Conservation (phyloP, 2,888 invertebrate genomes). For the Dendrolimus houi region DNA sequence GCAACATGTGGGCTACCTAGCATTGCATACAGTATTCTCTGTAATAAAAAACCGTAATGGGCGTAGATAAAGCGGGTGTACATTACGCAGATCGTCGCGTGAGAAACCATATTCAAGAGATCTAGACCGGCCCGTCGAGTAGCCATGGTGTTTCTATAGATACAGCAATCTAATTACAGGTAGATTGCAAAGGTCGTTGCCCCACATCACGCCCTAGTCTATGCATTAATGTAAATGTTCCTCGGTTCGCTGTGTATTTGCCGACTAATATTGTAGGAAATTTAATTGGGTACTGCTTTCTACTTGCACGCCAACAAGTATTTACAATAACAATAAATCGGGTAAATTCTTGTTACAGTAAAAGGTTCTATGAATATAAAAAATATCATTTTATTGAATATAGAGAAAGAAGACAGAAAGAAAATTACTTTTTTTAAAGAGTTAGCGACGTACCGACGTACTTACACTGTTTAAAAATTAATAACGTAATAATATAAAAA, state of each 20-base stretch:
- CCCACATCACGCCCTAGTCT: constrained; percentile 27
- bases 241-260: background rate
- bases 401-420: too few species aligned
- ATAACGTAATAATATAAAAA: too few species aligned
- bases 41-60: constrained; percentile 17
- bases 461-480: too few species aligned
- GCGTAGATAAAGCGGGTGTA: constrained; percentile 13
- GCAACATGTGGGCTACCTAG: background rate
- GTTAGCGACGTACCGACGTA: too few species aligned
- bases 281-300: background rate
- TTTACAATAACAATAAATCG: too few species aligned
- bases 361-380: too few species aligned
- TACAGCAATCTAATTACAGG: constrained; percentile 38
- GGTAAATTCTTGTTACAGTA: too few species aligned
- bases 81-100: constrained; percentile 19
- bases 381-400: too few species aligned
- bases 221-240: constrained; percentile 29
- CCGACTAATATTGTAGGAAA: background rate
- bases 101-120: constrained; percentile 33
- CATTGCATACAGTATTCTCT: background rate
- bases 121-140: constrained; percentile 22
- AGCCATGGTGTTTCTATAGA: constrained; percentile 21
- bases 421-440: too few species aligned
- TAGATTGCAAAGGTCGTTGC: constrained; percentile 51
- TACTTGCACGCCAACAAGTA: too few species aligned